Conservation (phyloP, 2,113 vertebrate genomes). For the Setophaga coronata region DNA sequence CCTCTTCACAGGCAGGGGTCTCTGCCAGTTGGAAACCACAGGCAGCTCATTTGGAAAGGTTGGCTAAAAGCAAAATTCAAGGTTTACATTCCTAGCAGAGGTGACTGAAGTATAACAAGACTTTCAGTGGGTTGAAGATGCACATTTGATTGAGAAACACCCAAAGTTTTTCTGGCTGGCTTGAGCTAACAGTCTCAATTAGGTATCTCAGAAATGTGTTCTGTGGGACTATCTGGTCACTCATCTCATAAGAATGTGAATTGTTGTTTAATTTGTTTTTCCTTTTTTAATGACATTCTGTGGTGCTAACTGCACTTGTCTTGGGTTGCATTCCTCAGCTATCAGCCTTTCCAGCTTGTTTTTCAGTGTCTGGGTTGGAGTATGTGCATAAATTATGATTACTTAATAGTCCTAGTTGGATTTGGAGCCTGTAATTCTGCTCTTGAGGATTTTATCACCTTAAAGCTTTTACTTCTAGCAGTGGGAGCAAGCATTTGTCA, state of each 20-base stretch:
- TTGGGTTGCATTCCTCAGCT: neutral
- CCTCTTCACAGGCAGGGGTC: neutral
- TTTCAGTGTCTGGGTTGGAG: neutral
- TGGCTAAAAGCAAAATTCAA: neutral
- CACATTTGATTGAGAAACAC: neutral
- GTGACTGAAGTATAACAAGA: neutral
- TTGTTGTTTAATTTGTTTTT: neutral
- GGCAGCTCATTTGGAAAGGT: neutral
- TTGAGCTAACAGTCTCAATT: neutral
- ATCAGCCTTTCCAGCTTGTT: neutral
- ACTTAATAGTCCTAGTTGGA: neutral
- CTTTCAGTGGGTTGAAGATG: neutral
- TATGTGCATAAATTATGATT: neutral
- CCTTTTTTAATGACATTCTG: neutral
- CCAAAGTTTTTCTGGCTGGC: neutral
- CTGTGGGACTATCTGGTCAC: neutral
- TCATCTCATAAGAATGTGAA: neutral
- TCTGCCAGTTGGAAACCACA: neutral
- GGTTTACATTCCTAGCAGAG: neutral
- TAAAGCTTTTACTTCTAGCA: neutral
- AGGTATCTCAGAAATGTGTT: neutral
- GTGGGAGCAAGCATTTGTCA: neutral
- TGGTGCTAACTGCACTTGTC: neutral
- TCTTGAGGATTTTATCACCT: neutral
- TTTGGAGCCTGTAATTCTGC: neutral